These are phyloP conservation scores for Pedionomus torquatus DNA, from an alignment of 2,113 vertebrate species.

Conservation along the genomic window DNA sequence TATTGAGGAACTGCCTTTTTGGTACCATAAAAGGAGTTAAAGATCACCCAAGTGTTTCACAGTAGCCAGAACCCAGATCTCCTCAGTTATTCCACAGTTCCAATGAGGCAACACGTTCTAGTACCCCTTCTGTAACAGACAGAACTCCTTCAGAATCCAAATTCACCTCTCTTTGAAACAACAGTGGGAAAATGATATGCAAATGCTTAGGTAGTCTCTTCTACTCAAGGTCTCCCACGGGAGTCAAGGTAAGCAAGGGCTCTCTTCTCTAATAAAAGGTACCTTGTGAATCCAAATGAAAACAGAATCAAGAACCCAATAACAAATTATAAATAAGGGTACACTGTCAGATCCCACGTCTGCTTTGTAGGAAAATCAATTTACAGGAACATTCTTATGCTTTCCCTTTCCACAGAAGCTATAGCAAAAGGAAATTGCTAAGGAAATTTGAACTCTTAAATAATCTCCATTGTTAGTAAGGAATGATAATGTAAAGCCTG, in stretches of 20 bases:
- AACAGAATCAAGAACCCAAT: not conserved
- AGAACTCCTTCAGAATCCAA: not conserved
- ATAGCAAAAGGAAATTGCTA: not conserved
- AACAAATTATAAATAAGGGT: not conserved
- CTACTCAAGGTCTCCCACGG: not conserved
- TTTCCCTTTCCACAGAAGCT: not conserved
- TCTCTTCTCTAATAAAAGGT: not conserved
- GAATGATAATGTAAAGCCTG: not conserved
- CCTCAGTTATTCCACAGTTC: not conserved
- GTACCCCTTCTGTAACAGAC: not conserved
- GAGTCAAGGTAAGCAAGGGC: not conserved
- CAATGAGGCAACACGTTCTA: not conserved
- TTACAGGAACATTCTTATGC: not conserved
- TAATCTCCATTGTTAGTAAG: not conserved
- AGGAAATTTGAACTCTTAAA: not conserved
- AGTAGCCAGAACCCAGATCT: not conserved
- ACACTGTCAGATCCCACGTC: not conserved
- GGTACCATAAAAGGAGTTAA: not conserved
- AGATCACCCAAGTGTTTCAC: not conserved
- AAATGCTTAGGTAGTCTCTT: not conserved
- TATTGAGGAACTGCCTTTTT: not conserved
- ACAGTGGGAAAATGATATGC: not conserved
- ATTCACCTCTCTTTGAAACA: not conserved
- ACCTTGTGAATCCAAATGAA: not conserved
- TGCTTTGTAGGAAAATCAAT: not conserved